Conservation (phyloP, 2,113 vertebrate species). For the Echinops telfairi region DNA sequence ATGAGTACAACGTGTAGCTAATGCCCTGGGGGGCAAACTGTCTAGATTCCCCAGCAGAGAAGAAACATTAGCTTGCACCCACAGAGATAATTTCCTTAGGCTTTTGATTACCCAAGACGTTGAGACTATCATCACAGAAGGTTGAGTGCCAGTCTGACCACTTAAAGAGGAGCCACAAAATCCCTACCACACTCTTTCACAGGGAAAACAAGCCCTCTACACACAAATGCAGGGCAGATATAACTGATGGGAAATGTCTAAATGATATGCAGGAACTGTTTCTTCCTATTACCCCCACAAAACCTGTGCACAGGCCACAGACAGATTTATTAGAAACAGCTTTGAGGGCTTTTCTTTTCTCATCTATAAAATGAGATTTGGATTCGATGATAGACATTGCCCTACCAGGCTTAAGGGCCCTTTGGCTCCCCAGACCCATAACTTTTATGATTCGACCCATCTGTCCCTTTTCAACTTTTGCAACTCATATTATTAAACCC, state of each 20-base stretch:
- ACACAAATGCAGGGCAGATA: not conserved
- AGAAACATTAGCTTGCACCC: not conserved
- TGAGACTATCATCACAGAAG: not conserved
- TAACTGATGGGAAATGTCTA: not conserved
- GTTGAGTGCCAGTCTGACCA: not conserved
- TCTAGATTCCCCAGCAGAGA: not conserved
- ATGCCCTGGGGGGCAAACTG: not conserved
- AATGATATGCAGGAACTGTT: not conserved
- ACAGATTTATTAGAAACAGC: not conserved
- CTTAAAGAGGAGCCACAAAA: not conserved
- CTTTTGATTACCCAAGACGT: not conserved
- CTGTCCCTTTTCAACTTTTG: not conserved
- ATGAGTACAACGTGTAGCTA: not conserved
- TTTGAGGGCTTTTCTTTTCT: not conserved
- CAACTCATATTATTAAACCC: conserved; percentile 77
- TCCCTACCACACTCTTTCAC: too few species aligned
- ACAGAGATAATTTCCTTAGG: not conserved
- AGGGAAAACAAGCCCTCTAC: not conserved
- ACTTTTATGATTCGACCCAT: not conserved
- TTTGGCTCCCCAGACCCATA: not conserved
- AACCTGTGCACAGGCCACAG: not conserved
- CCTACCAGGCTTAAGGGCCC: not conserved
- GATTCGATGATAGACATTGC: not conserved
- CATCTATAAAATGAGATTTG: conserved; percentile 20
- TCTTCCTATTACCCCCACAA: not conserved